Evolutionary conservation across 2,888 invertebrate species (phyloP), one percentile per base, ranked within the genome.

Genomic region (Aleiodes testaceus): DNA sequence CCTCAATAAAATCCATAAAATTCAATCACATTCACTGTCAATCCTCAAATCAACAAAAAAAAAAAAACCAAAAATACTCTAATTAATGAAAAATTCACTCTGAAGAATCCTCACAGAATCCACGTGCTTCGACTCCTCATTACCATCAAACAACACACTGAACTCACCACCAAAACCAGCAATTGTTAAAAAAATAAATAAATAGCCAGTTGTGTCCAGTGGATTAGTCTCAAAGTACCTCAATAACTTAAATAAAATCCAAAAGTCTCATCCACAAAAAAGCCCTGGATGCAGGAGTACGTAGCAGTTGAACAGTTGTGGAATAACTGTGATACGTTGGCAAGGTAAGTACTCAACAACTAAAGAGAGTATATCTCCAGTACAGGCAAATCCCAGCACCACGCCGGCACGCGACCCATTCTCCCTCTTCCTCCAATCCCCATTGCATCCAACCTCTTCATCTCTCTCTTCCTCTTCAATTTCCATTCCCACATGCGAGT

Each of bases 341-440:
- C 78, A 81, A 82, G 82, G 82, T 82, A 82, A 81, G 79, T 78
- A 79, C 74, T 72, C 75, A 78, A 75, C 72, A 67, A 72, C 79
- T 84, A 81, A 74, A 76, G 78, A 74, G 80, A 82, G 82, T 73
- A 66, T 72, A 22, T 42, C 72, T 69, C 70, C 14, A 30, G 61
- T 44, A 36, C 36, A 42, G 42, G 42, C 18, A 42, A 61, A 61
- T 20, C 16, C 42, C 53, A 49, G 83, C 84, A 84, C 82, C 85
- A 84, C 79, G 85, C 84, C 84, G 85, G 85, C 85, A 86, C 85
- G 85, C 85, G 85, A 86, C 85, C 83, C 84, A 82, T 80, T 82
- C 80, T 81, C 82, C 80, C 79, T 77, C 80, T 75, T 72, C 79
- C 69, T 74, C 76, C 72, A 55, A 59, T 49, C 59, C 30, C 55